Evolutionary conservation across 2,888 invertebrate genomes (phyloP), one percentile per base, ranked within the genome.

Genomic region (Trissolcus brochymenae): DNA sequence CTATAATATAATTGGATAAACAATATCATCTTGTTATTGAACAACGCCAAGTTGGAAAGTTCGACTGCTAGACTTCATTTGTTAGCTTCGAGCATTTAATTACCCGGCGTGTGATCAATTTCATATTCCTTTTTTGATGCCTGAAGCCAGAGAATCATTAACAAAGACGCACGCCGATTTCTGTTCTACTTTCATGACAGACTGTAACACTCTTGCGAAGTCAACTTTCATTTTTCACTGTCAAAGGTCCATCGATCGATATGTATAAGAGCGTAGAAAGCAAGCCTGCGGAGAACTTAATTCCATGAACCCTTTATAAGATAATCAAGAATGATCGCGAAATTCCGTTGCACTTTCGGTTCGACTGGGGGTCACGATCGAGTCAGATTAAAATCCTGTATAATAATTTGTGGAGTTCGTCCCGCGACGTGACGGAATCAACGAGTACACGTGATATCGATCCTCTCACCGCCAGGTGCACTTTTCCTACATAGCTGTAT

Each of bases 381-480:
- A 54, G 70, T 65, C 71, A 62, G 61, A 64, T 57, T 62, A 67
- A 35, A 35, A 62, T 66, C 66, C 53, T 54, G 25, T 21, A 25
- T 35, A 66, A 76, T 71, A 49, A 62, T 61, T 62, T 16, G 61
- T 57, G 13, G 19, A 50, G 53, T 61, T 59, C 56, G 35, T 11
- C 21, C 29, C 53, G 61, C 66, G 61, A 71, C 65, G 68, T 75
- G 64, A 64, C 64, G 59, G 64, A 51, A 68, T 75, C 68, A 54
- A 64, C 67, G 53, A 29, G 41, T 50, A 62, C 62, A 55, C 60
- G 57, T 61, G 61, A 62, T 77, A 75, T 72, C 64, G 65, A 76
- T 73, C 78, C 59, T 71, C 65, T 73, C 61, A 65, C 25, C 72
- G 51, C 84, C 85, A 85, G 85, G 85, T 85, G 85, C 82, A 81